Evolutionary conservation across 2,113 vertebrate species (phyloP).

Genomic region (Toxotes jaculatrix): DNA sequence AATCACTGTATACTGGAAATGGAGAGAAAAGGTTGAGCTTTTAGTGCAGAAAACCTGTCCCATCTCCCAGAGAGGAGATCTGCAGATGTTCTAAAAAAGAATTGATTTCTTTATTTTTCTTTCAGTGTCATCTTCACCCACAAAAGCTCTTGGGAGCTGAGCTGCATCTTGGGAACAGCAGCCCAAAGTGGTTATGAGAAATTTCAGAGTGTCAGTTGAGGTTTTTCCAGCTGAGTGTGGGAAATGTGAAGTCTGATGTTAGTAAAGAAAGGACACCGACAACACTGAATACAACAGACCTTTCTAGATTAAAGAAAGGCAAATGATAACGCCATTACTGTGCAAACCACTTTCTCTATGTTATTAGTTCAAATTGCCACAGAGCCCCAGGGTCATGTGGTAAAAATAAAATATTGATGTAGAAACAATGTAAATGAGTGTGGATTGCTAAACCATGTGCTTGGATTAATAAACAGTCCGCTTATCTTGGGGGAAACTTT

Average conservation of each 20-base stretch:
- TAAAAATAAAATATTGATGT: no score
- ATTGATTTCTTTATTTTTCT: constrained; percentile 16
- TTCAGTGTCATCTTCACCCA: constrained; percentile 40
- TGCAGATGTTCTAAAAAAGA: background rate
- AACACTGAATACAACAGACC: no score
- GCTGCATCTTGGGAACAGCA: background rate
- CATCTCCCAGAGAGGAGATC: background rate
- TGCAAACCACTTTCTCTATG: no score
- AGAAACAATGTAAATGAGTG: background rate
- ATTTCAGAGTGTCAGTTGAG: background rate
- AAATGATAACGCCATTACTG: background rate
- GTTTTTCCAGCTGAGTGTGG: constrained; percentile 15
- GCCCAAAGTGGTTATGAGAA: background rate
- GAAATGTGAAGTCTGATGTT: constrained; percentile 14
- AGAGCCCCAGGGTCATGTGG: no score
- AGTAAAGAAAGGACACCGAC: no score
- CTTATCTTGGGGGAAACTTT: background rate
- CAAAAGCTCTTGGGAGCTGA: constrained; percentile 22
- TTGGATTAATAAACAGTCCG: background rate
- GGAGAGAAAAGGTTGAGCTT: constrained; percentile 26
- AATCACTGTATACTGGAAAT: constrained; percentile 29
- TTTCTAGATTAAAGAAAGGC: background rate
- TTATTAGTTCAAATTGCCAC: no score
- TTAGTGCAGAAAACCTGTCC: constrained; percentile 20
- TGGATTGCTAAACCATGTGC: no score